Base-by-base conservation (phyloP, 1,140 invertebrate species). In the Pectinophora gossypiella region DNA sequence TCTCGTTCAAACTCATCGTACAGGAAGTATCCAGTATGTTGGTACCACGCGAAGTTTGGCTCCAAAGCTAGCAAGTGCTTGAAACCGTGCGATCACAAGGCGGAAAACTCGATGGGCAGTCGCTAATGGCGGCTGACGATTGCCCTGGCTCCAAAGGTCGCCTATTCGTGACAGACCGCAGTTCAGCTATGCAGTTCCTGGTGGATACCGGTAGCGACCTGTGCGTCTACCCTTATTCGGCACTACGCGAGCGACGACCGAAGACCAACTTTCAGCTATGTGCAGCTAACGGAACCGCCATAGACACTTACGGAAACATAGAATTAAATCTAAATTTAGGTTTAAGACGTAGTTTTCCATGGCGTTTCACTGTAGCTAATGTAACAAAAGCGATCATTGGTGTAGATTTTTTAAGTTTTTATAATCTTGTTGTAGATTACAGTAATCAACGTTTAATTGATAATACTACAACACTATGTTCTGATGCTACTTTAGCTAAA, bases 41-140 rank as follows among this genome's bases (percentile, higher is more conserved):
- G 54, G 54, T 61, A 57, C 19, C 59, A 66, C 22, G 15, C 15
- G 16, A 56, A 54, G n/a, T 63, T 54, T 23, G 56, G 60, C 13
- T 16, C 12, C 2, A 49, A 53, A 10, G 58, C 62, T 3, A 45
- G 21, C 1, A 50, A 55, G 16, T 59, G 62, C 27, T 13, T 19
- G 7, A 44, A 51, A 16, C 64, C 61, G 1, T 68, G 62, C 36
- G 35, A 51, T 20, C 57, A 48, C 27, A 43, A 35, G 15, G 15
- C 40, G 60, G 55, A 43, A 58, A 62, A 62, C 52, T 47, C n/a
- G 15, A 6, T 19, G 20, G 54, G 59, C 54, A 58, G 49, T 56
- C 51, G 23, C 10, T 61, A 54, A 53, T 51, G 51, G 52, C 52
- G 51, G 40, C 44, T n/a, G 10, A 51, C 43, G 48, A 55, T 47